Conservation (phyloP, 1,140 invertebrate genomes). For the Diploscapter pachys region DNA sequence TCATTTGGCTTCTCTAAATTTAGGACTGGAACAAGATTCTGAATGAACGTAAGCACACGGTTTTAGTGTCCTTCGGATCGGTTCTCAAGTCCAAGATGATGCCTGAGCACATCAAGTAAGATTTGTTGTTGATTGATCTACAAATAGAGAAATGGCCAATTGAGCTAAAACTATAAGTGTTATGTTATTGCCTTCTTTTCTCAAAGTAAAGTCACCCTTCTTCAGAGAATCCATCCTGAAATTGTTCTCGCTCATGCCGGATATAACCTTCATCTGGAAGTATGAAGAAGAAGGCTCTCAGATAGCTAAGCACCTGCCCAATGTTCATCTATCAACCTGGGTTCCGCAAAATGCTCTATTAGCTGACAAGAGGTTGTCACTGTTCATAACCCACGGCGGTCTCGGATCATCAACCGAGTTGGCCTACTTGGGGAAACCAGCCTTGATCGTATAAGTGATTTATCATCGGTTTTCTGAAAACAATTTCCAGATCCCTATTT, state of each 20-base stretch:
- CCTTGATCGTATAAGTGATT: slow-evolving; percentile 15
- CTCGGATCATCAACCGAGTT: slow-evolving; percentile 21
- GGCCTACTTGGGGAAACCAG: slow-evolving; percentile 24
- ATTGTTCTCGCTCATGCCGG: slow-evolving; percentile 18
- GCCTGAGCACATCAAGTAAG: slow-evolving; percentile 33
- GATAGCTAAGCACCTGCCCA: slow-evolving; percentile 22
- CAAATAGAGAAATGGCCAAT: neutral
- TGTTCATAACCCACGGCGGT: slow-evolving; percentile 32
- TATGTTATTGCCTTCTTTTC: too few species aligned
- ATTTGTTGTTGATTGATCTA: neutral
- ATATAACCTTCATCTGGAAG: slow-evolving; percentile 34
- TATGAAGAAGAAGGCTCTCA: slow-evolving; percentile 22
- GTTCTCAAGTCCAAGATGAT: slow-evolving; percentile 32
- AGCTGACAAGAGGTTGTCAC: slow-evolving; percentile 21
- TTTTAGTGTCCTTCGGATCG: slow-evolving; percentile 40
- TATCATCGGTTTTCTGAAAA: neutral
- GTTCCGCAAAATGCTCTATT: slow-evolving; percentile 24
- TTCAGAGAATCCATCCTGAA: slow-evolving; percentile 9
- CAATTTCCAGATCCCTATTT: slow-evolving; percentile 19
- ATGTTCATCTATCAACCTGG: slow-evolving; percentile 23
- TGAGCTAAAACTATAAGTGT: neutral
- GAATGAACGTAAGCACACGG: slow-evolving; percentile 19
- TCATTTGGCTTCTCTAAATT: neutral
- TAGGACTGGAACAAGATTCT: slow-evolving; percentile 33
- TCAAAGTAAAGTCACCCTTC: too few species aligned